phyloP scores from a whole-genome alignment of 2,113 vertebrate genomes.

The Platysternon megacephalum region DNA sequence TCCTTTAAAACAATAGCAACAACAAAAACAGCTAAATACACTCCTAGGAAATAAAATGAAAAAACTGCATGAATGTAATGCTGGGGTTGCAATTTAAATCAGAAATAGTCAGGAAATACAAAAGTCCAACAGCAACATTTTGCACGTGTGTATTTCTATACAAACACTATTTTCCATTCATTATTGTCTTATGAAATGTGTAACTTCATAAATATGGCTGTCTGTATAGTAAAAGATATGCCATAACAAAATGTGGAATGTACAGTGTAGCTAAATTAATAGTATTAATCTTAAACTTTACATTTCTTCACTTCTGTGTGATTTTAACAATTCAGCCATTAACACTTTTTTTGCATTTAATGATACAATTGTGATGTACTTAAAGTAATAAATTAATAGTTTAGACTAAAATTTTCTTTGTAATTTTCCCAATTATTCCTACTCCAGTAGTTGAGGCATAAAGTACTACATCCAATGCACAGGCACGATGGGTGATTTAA shows the following conservation, averaged over 20 bases:
- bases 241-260: background rate
- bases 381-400: background rate
- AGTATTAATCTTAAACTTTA: background rate
- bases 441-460: background rate
- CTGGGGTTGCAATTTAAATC: background rate
- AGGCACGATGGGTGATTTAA: constrained; percentile 5
- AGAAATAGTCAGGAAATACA: background rate
- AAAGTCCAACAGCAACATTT: background rate
- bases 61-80: background rate
- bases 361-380: background rate
- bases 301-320: background rate
- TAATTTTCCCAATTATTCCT: background rate
- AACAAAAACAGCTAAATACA: background rate
- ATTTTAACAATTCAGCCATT: background rate
- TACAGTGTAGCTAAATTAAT: background rate
- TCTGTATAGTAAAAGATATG: background rate
- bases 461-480: background rate
- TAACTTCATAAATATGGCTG: background rate
- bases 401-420: background rate
- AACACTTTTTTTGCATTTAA: background rate
- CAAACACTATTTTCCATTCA: background rate
- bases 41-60: background rate
- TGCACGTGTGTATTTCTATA: background rate
- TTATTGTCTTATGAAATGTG: background rate
- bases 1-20: background rate